phyloP scores from a whole-genome alignment of 2,888 invertebrate species.

The Polydrusus cervinus region DNA sequence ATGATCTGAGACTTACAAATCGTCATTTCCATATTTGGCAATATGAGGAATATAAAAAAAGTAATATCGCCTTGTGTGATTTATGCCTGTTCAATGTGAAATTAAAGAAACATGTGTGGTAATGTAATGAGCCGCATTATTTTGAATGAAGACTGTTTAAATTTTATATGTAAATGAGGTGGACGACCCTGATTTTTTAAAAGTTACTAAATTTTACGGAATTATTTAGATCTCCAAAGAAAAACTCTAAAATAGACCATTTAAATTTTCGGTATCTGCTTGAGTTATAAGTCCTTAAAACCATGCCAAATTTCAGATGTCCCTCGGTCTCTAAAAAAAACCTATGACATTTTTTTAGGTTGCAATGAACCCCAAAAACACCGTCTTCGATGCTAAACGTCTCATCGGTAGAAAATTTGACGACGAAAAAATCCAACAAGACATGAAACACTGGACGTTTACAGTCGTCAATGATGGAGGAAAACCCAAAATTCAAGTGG shows the following conservation, averaged over 20 bases:
- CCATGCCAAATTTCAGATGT: too few relatives aligned
- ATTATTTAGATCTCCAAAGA: too few relatives aligned
- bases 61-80: constrained; percentile 10
- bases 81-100: neutral
- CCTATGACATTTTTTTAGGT: constrained; percentile 71
- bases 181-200: too few relatives aligned
- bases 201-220: too few relatives aligned
- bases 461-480: constrained; percentile 78
- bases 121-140: neutral
- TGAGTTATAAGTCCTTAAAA: too few relatives aligned
- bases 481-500: constrained; percentile 83
- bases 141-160: too few relatives aligned
- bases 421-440: constrained; percentile 84
- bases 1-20: neutral
- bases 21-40: neutral
- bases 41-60: neutral
- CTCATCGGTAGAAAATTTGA: constrained; percentile 88
- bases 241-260: too few relatives aligned
- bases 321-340: neutral
- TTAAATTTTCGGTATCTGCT: too few relatives aligned
- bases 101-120: constrained; percentile 6
- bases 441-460: constrained; percentile 92
- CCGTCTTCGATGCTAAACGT: constrained; percentile 88
- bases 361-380: constrained; percentile 87
- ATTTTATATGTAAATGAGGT: too few relatives aligned